Evolutionary conservation across 2,888 invertebrate species (phyloP), one percentile per base, ranked within the genome.

Genomic region (Cryptocephalus moraei): DNA sequence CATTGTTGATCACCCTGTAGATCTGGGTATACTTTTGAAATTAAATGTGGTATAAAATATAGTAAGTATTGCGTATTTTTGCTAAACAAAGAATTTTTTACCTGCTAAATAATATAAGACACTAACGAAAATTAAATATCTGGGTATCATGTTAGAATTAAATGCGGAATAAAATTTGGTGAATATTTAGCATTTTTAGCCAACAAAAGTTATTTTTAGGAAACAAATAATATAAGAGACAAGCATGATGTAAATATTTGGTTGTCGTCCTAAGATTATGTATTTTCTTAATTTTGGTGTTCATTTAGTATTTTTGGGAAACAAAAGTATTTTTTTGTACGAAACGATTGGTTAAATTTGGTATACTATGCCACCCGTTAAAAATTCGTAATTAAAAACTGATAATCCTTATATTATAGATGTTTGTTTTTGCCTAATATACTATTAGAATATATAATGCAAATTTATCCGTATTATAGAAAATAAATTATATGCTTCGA

Each of bases 241-340:
- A 33, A 43, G 32, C 32, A 43, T 32, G 4, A 32, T 43, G 33
- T 32, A 10, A 33, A 43, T 43, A 43, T 33, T 33, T 43, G n/a
- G 12, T 22, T 13, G 31, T 9, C 12, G 12, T 11, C 32, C 8
- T 9, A 9, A 41, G 11, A 41, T 22, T 9, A 41, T 13, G 42
- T 31, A 41, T 22, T 9, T 9, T 41, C 42, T 22, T 41, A 41
- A 41, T 41, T 43, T 43, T 43, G 33, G 43, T 43, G 43, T 33
- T 33, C 43, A 43, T 43, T 43, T 43, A 32, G n/a, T 32, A 43
- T 43, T 43, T 43, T 43, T 43, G 32, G 43, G 43, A 43, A 32
- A 32, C 43, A 22, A 33, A 43, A 43, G n/a, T 43, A 32, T 43
- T 43, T 32, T 32, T 32, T 43, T 43, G 43, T 43, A 43, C 11